Evolutionary conservation across 1,140 invertebrate species (phyloP).

Genomic region (Galendromus occidentalis): DNA sequence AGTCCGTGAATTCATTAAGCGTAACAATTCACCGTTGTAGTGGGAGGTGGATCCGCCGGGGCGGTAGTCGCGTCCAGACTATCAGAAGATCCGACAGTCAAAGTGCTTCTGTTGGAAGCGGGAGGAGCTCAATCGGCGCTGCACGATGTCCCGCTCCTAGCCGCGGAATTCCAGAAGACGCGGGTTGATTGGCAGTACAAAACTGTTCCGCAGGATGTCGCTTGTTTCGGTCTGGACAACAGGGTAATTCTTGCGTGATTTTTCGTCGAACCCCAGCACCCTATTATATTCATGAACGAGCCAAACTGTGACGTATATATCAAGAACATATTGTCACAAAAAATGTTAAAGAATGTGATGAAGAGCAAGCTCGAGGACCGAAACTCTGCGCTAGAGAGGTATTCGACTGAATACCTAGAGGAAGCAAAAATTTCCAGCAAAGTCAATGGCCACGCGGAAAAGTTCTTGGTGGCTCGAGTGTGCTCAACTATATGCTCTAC

Average conservation of each 20-base stretch:
- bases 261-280: background rate
- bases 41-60: slow-evolving; percentile 22
- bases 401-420: too few species aligned
- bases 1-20: background rate
- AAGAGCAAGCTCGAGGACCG: too few species aligned
- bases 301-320: too few species aligned
- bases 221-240: slow-evolving; percentile 46
- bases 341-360: too few species aligned
- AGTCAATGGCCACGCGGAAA: slow-evolving; percentile 71
- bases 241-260: slow-evolving; percentile 22
- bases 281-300: too few species aligned
- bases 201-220: slow-evolving; percentile 60
- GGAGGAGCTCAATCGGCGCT: slow-evolving; percentile 18
- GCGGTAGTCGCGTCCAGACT: slow-evolving; percentile 23
- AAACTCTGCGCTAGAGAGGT: too few species aligned
- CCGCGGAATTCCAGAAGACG: slow-evolving; percentile 61
- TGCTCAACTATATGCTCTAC: slow-evolving; percentile 94
- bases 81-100: slow-evolving; percentile 19
- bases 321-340: too few species aligned
- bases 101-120: slow-evolving; percentile 24
- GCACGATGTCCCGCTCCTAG: slow-evolving; percentile 24
- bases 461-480: slow-evolving; percentile 55
- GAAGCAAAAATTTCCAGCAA: slow-evolving; percentile 27
- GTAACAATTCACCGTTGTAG: background rate
- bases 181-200: slow-evolving; percentile 79